Conservation (phyloP, 1,140 invertebrate genomes). For the Drosophila willistoni region DNA sequence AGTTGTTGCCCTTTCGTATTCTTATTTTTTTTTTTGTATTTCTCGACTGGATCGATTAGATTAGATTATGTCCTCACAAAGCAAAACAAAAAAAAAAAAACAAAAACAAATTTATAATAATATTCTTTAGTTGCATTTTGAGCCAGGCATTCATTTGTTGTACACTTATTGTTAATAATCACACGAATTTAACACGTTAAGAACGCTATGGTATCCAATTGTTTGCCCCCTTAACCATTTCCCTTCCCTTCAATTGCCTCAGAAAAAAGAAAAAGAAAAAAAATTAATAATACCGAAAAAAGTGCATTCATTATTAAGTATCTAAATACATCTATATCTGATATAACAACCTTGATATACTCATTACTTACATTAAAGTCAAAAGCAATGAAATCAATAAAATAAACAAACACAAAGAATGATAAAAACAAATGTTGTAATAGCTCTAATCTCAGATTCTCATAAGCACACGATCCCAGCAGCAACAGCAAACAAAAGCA, state of each 20-base stretch:
- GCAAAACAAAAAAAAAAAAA: not conserved
- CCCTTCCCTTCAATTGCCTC: slow-evolving; percentile 9
- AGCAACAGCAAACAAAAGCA: not conserved
- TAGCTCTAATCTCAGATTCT: slow-evolving; percentile 5
- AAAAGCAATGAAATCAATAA: slow-evolving; percentile 11
- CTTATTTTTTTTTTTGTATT: slow-evolving; percentile 5
- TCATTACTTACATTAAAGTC: slow-evolving; percentile 35
- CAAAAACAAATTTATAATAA: not conserved
- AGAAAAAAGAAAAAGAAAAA: not conserved
- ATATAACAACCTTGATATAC: slow-evolving; percentile 37
- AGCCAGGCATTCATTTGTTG: slow-evolving; percentile 46
- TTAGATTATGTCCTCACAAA: not conserved
- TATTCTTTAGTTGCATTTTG: slow-evolving; percentile 29
- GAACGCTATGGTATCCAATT: slow-evolving; percentile 47
- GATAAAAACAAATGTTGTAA: slow-evolving; percentile 13
- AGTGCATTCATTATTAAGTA: slow-evolving; percentile 14
- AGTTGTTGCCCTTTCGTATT: not conserved
- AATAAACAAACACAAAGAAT: slow-evolving; percentile 18
- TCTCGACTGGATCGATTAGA: slow-evolving; percentile 20
- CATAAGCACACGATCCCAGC: not conserved
- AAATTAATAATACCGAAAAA: not conserved
- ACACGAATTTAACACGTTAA: slow-evolving; percentile 77
- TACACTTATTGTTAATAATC: slow-evolving; percentile 40
- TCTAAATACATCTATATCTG: slow-evolving; percentile 15
- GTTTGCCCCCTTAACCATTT: slow-evolving; percentile 24